Evolutionary conservation across 2,888 invertebrate species (phyloP), one percentile per base, ranked within the genome.

Genomic region (Sussaba pulchella): DNA sequence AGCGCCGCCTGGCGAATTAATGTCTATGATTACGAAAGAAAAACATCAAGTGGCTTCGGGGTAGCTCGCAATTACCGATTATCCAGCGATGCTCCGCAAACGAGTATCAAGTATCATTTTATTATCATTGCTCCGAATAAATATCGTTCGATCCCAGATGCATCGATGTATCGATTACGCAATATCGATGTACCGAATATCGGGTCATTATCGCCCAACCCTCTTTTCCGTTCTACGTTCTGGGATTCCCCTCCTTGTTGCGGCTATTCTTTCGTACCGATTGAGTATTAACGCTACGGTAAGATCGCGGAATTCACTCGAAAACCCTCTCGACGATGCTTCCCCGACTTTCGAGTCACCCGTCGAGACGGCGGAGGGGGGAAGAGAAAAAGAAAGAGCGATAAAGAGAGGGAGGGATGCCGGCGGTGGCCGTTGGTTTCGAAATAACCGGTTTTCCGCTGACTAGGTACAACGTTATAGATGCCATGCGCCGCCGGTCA

Each of bases 401-500:
- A 21, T 4, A 63, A 17, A 52, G 61, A 19, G 14, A 39, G 73
- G 64, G 47, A 39, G 64, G 31, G 50, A 21, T 31, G 59, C 47
- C 41, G 41, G 45, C 61, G 54, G 75, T 72, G 73, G 77, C 64
- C 76, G 81, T 73, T 59, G 73, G 81, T 77, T 81, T 81, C 77
- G 77, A 81, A 81, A 77, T 54, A 81, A 81, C 81, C 81, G 81
- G 81, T 81, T 81, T 64, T 72, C 43, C 43, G 71, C 31, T 76
- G 69, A 77, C 76, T 77, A 69, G 72, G 63, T 67, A 43, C 26
- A 39, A 36, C 41, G 26, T 54, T 54, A 69, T 69, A 52, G 71
- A 71, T 61, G 36, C 39, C 36, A 26, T 41, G 21, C 14, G 31
- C 31, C 24, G 21, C 54, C 26, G 57, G 57, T 57, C 57, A 41